Percentiles rank a stretch among this genome's conserved stretches.
These are phyloP conservation scores for Sander lucioperca DNA, from an alignment of 2,113 vertebrate species.

Conservation along the genomic window DNA sequence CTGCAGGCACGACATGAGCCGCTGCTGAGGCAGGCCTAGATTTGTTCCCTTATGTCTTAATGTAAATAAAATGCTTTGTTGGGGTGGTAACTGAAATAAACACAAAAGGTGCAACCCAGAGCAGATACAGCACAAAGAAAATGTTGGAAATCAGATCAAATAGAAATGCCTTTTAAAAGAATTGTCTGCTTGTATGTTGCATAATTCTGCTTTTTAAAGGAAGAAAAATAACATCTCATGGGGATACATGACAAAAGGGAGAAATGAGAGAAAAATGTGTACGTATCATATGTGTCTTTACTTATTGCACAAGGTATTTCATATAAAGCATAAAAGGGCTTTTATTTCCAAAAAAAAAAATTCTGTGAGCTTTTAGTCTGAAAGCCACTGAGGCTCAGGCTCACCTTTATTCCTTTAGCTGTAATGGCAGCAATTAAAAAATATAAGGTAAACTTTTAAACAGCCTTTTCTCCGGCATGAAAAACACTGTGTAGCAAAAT, in stretches of 20 bases:
- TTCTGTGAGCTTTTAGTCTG: slow-evolving; percentile 55
- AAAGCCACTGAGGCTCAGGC: slow-evolving; percentile 52
- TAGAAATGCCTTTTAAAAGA: background rate
- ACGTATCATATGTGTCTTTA: slow-evolving; percentile 29
- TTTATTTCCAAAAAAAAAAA: slow-evolving; percentile 61
- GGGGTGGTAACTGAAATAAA: slow-evolving; percentile 50
- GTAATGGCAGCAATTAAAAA: slow-evolving; percentile 83
- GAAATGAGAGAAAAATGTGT: slow-evolving; percentile 10
- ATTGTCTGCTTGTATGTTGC: background rate
- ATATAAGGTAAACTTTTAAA: slow-evolving; percentile 79
- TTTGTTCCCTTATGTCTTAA: slow-evolving; percentile 74
- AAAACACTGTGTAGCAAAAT: slow-evolving; percentile 81
- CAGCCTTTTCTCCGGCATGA: slow-evolving; percentile 74
- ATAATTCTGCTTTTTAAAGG: slow-evolving; percentile 8
- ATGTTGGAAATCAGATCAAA: slow-evolving; percentile 36
- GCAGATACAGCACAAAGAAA: slow-evolving; percentile 3
- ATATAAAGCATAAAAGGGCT: slow-evolving; percentile 47
- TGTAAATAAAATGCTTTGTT: slow-evolving; percentile 74
- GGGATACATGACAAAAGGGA: slow-evolving; percentile 3
- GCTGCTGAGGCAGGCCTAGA: slow-evolving; percentile 67
- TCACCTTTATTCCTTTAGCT: slow-evolving; percentile 73
- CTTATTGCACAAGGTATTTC: slow-evolving; percentile 40
- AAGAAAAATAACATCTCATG: background rate
- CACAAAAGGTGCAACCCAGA: slow-evolving; percentile 32
- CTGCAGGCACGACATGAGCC: slow-evolving; percentile 68